Evolutionary conservation across 2,888 invertebrate species (phyloP).

Genomic region (Dexiosoma caninum): DNA sequence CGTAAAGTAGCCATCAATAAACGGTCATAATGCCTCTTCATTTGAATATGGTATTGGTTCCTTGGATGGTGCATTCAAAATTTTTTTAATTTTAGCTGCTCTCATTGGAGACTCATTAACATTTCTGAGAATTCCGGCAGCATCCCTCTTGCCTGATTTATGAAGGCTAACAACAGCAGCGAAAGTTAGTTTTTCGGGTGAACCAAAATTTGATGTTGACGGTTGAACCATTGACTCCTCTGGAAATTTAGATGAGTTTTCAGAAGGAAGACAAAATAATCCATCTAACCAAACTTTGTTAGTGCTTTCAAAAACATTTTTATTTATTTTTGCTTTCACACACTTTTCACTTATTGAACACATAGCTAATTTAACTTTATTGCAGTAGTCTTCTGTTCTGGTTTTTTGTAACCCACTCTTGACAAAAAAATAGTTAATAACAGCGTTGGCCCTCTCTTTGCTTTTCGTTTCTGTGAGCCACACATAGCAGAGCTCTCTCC

Average conservation of each 20-base stretch:
- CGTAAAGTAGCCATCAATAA: not conserved
- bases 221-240: too few relatives aligned
- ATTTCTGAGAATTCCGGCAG: not conserved
- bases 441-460: too few relatives aligned
- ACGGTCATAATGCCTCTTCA: not conserved
- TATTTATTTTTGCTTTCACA: not conserved
- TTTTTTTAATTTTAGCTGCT: conserved; percentile 1
- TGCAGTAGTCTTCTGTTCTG: conserved; percentile 15
- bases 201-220: too few relatives aligned
- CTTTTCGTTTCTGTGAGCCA: too few relatives aligned
- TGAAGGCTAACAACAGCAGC: not conserved
- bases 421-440: too few relatives aligned
- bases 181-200: not conserved
- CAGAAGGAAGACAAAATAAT: too few relatives aligned
- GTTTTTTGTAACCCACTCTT: not conserved
- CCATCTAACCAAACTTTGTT: not conserved
- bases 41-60: not conserved
- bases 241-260: too few relatives aligned
- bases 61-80: not conserved
- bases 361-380: conserved; percentile 9
- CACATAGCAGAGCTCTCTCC: too few relatives aligned
- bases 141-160: not conserved
- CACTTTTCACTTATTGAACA: conserved; percentile 8
- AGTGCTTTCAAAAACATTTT: not conserved
- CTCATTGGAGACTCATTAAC: not conserved